A percentile compares a stretch with the other conserved stretches of the same genome.
phyloP scores from a whole-genome alignment of 2,888 invertebrate species.

The Ochropleura plecta region DNA sequence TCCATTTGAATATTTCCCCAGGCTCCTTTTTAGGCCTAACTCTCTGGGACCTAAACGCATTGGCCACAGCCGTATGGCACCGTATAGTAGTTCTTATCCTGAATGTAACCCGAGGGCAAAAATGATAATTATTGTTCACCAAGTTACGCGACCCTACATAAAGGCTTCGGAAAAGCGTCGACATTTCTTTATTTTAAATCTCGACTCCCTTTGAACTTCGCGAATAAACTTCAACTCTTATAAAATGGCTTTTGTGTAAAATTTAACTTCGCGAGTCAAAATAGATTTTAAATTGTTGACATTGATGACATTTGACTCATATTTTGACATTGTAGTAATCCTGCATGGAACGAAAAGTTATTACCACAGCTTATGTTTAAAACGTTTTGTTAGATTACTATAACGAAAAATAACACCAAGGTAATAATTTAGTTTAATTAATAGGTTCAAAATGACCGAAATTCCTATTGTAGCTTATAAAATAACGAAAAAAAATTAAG shows the following conservation, averaged over 20 bases:
- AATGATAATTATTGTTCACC: slow-evolving; percentile 53
- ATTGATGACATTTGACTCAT: background rate
- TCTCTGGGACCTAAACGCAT: slow-evolving; percentile 73
- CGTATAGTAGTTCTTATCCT: slow-evolving; percentile 70
- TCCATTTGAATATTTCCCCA: slow-evolving; percentile 83
- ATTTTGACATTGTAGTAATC: background rate
- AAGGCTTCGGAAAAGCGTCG: slow-evolving; percentile 68
- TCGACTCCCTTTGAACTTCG: background rate
- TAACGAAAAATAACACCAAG: background rate
- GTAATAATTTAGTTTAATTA: background rate
- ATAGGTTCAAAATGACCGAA: background rate
- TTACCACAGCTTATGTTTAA: slow-evolving; percentile 5
- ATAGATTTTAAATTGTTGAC: slow-evolving; percentile 3
- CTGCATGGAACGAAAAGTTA: slow-evolving; percentile 6
- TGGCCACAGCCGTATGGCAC: slow-evolving; percentile 72
- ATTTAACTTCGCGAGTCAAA: too few relatives aligned
- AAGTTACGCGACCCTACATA: slow-evolving; percentile 66
- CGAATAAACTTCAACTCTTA: too few relatives aligned
- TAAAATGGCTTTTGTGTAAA: too few relatives aligned
- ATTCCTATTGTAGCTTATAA: background rate
- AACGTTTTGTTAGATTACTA: slow-evolving; percentile 1
- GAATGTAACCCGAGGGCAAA: slow-evolving; percentile 65
- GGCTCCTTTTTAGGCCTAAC: slow-evolving; percentile 77
- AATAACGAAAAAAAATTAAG: background rate
- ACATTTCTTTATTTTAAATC: slow-evolving; percentile 55